phyloP scores from a whole-genome alignment of 2,113 vertebrate genomes.

The Paramormyrops kingsleyae region DNA sequence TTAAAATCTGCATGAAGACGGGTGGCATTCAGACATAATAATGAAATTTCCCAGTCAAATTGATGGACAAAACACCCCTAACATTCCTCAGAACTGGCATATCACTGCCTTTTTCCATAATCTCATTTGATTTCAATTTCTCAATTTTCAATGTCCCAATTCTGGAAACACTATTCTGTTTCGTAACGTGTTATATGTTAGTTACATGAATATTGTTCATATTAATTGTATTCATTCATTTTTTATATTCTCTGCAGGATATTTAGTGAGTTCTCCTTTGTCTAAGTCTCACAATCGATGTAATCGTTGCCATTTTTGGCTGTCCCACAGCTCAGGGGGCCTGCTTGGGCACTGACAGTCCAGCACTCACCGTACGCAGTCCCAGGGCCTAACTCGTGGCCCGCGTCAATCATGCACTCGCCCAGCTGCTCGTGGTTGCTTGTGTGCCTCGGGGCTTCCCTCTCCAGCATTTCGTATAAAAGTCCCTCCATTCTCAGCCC shows the following conservation, averaged over 20 bases:
- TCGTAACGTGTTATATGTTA: neutral
- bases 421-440: conserved; percentile 92
- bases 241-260: neutral
- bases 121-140: neutral
- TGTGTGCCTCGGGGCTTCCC: conserved; percentile 83
- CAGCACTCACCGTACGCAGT: conserved; percentile 84
- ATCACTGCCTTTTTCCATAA: neutral
- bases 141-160: neutral
- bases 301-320: neutral
- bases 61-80: neutral
- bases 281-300: neutral
- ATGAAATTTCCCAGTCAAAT: neutral
- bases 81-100: neutral
- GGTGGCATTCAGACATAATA: neutral
- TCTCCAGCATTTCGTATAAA: conserved; percentile 95
- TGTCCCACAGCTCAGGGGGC: neutral
- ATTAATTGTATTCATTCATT: neutral
- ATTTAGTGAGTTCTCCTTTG: neutral
- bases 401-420: conserved; percentile 88
- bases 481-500: conserved; percentile 96
- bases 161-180: neutral
- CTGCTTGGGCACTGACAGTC: neutral
- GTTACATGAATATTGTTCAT: neutral
- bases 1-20: neutral
- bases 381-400: conserved; percentile 88